Conservation (phyloP, 2,888 invertebrate genomes). For the Coenonympha glycerion region DNA sequence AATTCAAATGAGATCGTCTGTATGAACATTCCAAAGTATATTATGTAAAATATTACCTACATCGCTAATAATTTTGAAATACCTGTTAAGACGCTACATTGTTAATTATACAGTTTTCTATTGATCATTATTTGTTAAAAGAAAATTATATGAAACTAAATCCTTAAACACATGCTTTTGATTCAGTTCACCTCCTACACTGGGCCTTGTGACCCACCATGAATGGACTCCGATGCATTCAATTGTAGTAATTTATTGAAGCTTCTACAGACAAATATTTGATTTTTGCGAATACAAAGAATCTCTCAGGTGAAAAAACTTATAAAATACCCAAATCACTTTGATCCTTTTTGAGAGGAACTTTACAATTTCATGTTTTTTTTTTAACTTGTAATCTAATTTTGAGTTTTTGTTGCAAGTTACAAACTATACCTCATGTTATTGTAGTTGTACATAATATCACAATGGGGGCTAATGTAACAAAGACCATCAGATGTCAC, state of each 20-base stretch:
- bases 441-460: no score
- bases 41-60: constrained; percentile 72
- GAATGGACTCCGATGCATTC: constrained; percentile 23
- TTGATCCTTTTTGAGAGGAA: no score
- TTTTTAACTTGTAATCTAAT: not conserved
- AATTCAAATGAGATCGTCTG: constrained; percentile 71
- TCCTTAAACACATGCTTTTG: constrained; percentile 57
- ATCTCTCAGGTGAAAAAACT: not conserved
- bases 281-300: not conserved
- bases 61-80: constrained; percentile 74
- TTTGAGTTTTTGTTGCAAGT: not conserved
- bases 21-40: constrained; percentile 76
- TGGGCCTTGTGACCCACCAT: constrained; percentile 18
- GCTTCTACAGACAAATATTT: constrained; percentile 18
- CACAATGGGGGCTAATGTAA: no score
- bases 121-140: constrained; percentile 75
- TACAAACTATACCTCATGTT: no score
- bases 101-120: constrained; percentile 77
- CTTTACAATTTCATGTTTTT: no score
- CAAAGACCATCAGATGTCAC: no score
- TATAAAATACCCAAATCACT: no score
- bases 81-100: constrained; percentile 76
- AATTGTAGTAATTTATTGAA: constrained; percentile 23
- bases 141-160: constrained; percentile 77
- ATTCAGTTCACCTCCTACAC: constrained; percentile 37